Evolutionary conservation across 2,888 invertebrate genomes (phyloP).

Genomic region (Caenorhabditis doughertyi): DNA sequence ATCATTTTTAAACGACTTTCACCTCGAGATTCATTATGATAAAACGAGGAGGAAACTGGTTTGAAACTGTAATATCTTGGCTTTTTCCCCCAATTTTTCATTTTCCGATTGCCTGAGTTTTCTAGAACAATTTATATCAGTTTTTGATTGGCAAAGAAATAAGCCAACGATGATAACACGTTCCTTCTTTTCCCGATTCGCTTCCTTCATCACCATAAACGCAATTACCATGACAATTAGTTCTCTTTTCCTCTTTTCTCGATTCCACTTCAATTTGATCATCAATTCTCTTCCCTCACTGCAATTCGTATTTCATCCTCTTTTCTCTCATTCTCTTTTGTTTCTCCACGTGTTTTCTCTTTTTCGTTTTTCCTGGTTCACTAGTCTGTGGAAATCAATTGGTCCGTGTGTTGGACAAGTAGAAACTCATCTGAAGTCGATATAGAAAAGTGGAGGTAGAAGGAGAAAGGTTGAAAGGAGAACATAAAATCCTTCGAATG

Average conservation of each 20-base stretch:
- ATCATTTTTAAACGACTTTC: background rate
- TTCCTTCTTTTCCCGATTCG: background rate
- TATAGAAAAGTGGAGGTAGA: too few relatives aligned
- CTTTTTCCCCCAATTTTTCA: too few relatives aligned
- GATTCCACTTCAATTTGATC: too few relatives aligned
- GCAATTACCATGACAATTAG: slow-evolving; percentile 3
- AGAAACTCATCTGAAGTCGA: too few relatives aligned
- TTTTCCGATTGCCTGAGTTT: too few relatives aligned
- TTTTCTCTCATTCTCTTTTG: background rate
- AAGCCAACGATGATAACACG: background rate
- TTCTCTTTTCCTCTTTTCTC: background rate
- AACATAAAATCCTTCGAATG: too few relatives aligned
- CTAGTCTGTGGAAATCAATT: too few relatives aligned
- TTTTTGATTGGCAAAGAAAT: background rate
- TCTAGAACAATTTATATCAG: background rate
- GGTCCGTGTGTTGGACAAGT: too few relatives aligned
- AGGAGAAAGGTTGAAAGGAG: too few relatives aligned
- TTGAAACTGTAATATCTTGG: too few relatives aligned
- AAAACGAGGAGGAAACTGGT: too few relatives aligned
- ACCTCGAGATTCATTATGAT: background rate
- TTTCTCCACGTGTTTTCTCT: background rate
- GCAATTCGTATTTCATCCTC: background rate
- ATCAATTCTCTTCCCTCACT: background rate
- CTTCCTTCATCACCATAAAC: background rate
- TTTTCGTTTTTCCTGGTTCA: too few relatives aligned